phyloP scores from a whole-genome alignment of 2,797 vertebrate genomes.

The Tragelaphus oryx region DNA sequence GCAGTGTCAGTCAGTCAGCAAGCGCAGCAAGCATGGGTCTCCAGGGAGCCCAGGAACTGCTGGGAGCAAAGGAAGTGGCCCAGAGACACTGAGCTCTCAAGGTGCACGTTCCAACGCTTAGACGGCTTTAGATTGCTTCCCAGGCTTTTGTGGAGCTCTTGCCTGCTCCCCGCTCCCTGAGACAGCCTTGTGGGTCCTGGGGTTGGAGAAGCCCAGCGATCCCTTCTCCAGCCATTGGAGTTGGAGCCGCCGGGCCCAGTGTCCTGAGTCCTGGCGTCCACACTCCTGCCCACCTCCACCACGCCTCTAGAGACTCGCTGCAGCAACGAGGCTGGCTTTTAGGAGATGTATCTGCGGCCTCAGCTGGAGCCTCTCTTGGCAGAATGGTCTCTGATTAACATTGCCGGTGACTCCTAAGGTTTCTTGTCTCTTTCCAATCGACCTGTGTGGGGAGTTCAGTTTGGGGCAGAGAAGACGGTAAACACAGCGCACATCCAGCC shows the following conservation, averaged over 20 bases:
- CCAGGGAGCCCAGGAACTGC: not conserved
- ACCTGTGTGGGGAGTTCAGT: conserved; percentile 3
- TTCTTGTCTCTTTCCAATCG: conserved; percentile 13
- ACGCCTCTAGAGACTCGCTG: not conserved
- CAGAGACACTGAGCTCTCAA: not conserved
- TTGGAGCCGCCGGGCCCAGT: not conserved
- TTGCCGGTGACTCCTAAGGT: not conserved
- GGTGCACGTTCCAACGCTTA: not conserved
- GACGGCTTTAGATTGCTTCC: not conserved
- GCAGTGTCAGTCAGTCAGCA: not conserved
- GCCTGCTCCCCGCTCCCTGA: not conserved
- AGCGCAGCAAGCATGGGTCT: not conserved
- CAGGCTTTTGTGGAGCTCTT: not conserved
- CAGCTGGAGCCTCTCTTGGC: not conserved
- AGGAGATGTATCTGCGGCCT: conserved; percentile 23
- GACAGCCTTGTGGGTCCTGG: not conserved
- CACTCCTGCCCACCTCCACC: not conserved
- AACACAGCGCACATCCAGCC: not conserved
- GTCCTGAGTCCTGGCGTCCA: not conserved
- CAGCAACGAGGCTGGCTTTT: not conserved
- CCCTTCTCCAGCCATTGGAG: not conserved
- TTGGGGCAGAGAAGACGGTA: not conserved
- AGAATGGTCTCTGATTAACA: not conserved
- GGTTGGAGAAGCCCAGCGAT: not conserved
- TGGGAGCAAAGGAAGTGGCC: not conserved